Base-by-base conservation (phyloP, 1,140 invertebrate genomes). In the Rhopalosiphum padi region DNA sequence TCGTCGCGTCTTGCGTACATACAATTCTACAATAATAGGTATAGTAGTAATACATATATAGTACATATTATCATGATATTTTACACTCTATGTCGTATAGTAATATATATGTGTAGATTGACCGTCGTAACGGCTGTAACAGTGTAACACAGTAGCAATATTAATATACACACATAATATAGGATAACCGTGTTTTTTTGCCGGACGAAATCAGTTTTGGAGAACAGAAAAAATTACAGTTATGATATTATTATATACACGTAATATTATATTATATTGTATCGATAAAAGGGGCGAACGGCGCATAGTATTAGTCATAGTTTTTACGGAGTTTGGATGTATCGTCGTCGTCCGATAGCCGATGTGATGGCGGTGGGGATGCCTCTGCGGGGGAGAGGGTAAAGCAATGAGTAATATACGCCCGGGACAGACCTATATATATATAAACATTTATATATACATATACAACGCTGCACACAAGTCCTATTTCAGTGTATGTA, bases 401-500 rank as follows among this genome's bases (percentile, higher is more conserved):
- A n/a, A 35, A 60, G 53, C 53, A 43, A 68, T 90, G 89, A 90
- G 89, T 90, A 90, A 90, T 90, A 68, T 68, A 90, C 89, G 89
- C 53, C 25, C 37, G 89, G 25, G 89, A 90, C 53, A 90, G 89
- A 68, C 53, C 23, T 90, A 43, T 25, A n/a, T 22, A 60, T n/a
- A 35, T 51, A 53, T 83, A 82, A 48, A 46, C 5, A 86, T 37
- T 37, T 37, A n/a, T 23, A 88, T 85, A 82, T 87, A 48, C 9
- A 87, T 48, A 88, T 23, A 23, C n/a, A n/a, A n/a, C 60, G 11
- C 30, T 68, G 5, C 86, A 89, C 23, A 55, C 23, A n/a, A 41
- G 35, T 90, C 37, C 53, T 68, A 90, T n/a, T n/a, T 43, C 22
- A 43, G 51, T 89, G 48, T 43, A 87, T 86, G 55, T 60, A 60